phyloP scores from a whole-genome alignment of 1,140 invertebrate genomes.

The Tyrophagus putrescentiae region DNA sequence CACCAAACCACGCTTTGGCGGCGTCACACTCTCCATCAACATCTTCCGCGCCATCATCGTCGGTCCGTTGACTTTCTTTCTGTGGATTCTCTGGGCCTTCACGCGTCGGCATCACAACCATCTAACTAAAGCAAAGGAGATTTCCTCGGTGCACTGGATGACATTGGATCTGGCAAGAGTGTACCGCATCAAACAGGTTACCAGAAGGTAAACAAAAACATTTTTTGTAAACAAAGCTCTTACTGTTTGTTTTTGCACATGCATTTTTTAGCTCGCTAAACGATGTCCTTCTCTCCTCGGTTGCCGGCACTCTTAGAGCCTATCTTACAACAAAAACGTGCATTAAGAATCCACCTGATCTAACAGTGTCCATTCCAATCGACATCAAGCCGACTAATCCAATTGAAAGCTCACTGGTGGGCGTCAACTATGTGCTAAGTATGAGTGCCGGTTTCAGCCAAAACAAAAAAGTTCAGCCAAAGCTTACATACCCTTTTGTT shows the following conservation, averaged over 20 bases:
- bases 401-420: conserved; percentile 12
- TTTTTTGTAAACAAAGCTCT: neutral
- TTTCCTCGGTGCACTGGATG: conserved; percentile 26
- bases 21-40: conserved; percentile 35
- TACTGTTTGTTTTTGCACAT: neutral
- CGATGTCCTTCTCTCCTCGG: conserved; percentile 40
- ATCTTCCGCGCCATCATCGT: conserved; percentile 38
- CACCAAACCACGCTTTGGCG: conserved; percentile 35
- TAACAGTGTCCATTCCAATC: conserved; percentile 21
- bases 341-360: conserved; percentile 22
- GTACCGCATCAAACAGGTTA: conserved; percentile 38
- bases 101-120: conserved; percentile 25
- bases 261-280: conserved; percentile 36
- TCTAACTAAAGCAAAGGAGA: conserved; percentile 30
- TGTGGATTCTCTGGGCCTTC: conserved; percentile 35
- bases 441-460: neutral
- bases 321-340: conserved; percentile 17
- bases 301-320: conserved; percentile 32
- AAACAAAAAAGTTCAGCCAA: neutral
- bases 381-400: conserved; percentile 22
- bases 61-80: conserved; percentile 40
- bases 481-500: conserved; percentile 16
- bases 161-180: conserved; percentile 28
- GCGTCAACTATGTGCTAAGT: conserved; percentile 25
- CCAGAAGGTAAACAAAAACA: conserved; percentile 32